Evolutionary conservation across 2,797 vertebrate species (phyloP).

Genomic region (Clarias platycephalus): DNA sequence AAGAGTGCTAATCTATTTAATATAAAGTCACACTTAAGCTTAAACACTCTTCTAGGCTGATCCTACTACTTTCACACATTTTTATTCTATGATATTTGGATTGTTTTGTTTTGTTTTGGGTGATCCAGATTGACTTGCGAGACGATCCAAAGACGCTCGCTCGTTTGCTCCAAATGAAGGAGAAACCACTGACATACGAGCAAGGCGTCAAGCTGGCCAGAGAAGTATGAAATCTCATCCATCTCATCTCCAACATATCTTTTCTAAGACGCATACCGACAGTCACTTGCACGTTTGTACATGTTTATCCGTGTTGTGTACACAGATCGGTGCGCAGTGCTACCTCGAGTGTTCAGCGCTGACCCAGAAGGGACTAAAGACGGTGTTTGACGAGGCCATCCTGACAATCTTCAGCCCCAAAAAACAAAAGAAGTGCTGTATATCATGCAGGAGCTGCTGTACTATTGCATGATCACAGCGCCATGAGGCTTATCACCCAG

Average conservation of each 20-base stretch:
- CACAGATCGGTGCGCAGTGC: conserved; percentile 85
- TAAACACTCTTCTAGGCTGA: background rate
- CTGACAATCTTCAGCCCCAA: conserved; percentile 86
- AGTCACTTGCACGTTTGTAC: background rate
- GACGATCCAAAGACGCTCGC: conserved; percentile 87
- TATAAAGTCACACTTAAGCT: background rate
- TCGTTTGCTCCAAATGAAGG: conserved; percentile 85
- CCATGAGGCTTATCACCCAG: conserved; percentile 37
- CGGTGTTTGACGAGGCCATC: conserved; percentile 87
- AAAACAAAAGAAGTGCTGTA: conserved; percentile 77
- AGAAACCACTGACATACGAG: conserved; percentile 85
- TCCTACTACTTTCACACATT: background rate
- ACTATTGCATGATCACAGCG: conserved; percentile 72
- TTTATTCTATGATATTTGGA: no score
- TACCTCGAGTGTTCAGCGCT: conserved; percentile 86
- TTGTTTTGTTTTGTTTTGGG: background rate
- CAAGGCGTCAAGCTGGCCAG: conserved; percentile 84
- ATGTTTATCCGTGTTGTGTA: conserved; percentile 24
- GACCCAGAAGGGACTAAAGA: conserved; percentile 87
- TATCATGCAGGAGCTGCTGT: conserved; percentile 73
- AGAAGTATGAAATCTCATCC: conserved; percentile 70
- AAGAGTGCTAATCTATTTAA: background rate
- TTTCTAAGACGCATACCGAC: background rate
- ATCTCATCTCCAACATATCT: background rate
- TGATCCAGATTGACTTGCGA: conserved; percentile 70